A percentile compares a stretch with the other conserved stretches of the same genome.
phyloP scores from a whole-genome alignment of 2,797 vertebrate genomes.

The Phoxinus dragarum region DNA sequence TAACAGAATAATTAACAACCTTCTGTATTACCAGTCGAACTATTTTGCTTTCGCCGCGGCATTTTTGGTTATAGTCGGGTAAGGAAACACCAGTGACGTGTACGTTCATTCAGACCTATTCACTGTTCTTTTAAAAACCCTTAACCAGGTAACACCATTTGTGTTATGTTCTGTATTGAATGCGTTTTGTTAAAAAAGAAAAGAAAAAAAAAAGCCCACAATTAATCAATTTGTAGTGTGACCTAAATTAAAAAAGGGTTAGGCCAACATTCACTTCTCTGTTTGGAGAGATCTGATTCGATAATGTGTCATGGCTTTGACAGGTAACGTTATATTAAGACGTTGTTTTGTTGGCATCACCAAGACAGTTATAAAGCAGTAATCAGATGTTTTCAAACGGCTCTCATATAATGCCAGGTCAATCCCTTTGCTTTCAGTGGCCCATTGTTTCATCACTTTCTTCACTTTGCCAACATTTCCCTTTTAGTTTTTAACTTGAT shows the following conservation, averaged over 20 bases:
- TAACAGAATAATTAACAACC: constrained; percentile 87
- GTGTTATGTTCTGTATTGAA: background rate
- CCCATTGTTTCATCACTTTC: background rate
- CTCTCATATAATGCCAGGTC: background rate
- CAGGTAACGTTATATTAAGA: background rate
- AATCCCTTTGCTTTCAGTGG: background rate
- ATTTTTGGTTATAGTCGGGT: constrained; percentile 81
- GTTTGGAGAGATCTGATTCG: background rate
- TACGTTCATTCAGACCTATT: constrained; percentile 43
- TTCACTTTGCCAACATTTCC: background rate
- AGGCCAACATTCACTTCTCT: background rate
- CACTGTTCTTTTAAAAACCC: background rate
- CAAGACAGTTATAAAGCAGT: background rate
- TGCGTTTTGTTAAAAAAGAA: background rate
- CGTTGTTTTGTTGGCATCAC: background rate
- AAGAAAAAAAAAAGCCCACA: no score
- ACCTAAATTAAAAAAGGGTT: background rate
- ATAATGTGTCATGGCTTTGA: background rate
- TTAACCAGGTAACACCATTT: background rate
- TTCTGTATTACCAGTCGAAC: constrained; percentile 90
- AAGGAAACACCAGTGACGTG: constrained; percentile 68
- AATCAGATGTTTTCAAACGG: background rate
- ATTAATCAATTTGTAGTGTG: background rate
- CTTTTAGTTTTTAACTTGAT: background rate
- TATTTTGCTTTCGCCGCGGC: constrained; percentile 75